Base-by-base conservation (phyloP, 2,113 vertebrate species). In the Chloebia gouldiae region DNA sequence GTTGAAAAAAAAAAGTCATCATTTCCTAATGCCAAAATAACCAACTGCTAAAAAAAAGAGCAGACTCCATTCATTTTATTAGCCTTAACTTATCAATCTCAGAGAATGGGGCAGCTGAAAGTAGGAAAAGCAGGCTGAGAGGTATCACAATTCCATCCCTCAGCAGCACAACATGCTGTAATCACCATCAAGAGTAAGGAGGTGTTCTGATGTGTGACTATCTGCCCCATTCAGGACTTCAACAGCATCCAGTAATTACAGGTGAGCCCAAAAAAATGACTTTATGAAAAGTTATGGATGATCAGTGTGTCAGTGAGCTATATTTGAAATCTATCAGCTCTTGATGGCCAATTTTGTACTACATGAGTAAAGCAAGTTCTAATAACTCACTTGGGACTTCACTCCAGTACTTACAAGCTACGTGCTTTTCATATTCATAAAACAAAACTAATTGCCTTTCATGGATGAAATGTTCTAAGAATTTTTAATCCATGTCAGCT, bases 371-470 rank as follows among this genome's bases (percentile, higher is more conserved):
- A 95, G 90, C 71, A 77, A 94, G 94, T 97, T 92, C 95, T 96
- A 96, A 97, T 97, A 97, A 98, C 94, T 97, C 97, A 94, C 95
- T 93, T 92, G 96, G 97, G 97, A 97, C 93, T 88, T 96, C 93
- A 93, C 82, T 97, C 85, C 53, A 89, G 96, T 95, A 96, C 96
- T 97, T 97, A 97, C 84, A 95, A 95, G 95, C 96, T 92, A 95
- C 96, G 90, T 93, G 95, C 96, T 97, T 98, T 97, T 94, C 95
- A 97, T 92, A 96, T 90, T 96, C 96, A 97, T 97, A 97, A 97
- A 97, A 98, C 88, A 97, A 97, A 96, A 93, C 91, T 97, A 97
- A 97, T 97, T 97, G 97, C 96, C 95, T 97, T 97, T 97, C 96
- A 97, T 90, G 96, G 95, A 80, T 96, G 96, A 97, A 95, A 96